Conservation (phyloP, 2,888 invertebrate genomes). For the Entomobrya multifasciata region DNA sequence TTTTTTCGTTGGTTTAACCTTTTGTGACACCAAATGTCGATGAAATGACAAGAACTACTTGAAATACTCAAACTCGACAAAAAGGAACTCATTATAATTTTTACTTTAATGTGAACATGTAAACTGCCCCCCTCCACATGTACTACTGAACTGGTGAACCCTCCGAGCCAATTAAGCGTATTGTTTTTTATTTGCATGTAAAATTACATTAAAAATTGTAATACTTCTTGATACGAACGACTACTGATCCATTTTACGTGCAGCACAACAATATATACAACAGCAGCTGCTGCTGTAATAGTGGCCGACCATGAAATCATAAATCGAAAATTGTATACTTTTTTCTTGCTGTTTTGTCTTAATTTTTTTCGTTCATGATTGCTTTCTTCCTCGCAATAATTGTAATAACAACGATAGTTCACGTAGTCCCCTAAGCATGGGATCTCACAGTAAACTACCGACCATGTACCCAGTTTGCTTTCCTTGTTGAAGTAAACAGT, state of each 20-base stretch:
- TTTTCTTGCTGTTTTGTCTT: constrained; percentile 22
- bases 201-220: constrained; percentile 34
- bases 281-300: constrained; percentile 10
- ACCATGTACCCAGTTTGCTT: not conserved
- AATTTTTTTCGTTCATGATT: constrained; percentile 59
- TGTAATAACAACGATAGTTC: constrained; percentile 30
- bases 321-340: constrained; percentile 49
- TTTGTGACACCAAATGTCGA: constrained; percentile 63
- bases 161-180: constrained; percentile 33
- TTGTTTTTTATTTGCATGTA: constrained; percentile 46
- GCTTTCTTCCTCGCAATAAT: constrained; percentile 50
- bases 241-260: constrained; percentile 73
- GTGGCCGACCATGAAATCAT: not conserved
- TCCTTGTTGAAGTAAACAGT: constrained; percentile 26
- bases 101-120: not conserved
- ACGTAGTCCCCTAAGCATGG: constrained; percentile 64
- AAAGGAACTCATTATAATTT: constrained; percentile 39
- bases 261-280: not conserved
- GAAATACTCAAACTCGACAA: too few species aligned
- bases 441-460: not conserved
- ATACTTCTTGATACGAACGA: not conserved
- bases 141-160: constrained; percentile 50
- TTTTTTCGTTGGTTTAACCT: constrained; percentile 66
- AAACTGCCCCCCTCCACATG: not conserved
- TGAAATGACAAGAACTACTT: constrained; percentile 17